Evolutionary conservation across 2,888 invertebrate genomes (phyloP).

Genomic region (Melanophora roralis): DNA sequence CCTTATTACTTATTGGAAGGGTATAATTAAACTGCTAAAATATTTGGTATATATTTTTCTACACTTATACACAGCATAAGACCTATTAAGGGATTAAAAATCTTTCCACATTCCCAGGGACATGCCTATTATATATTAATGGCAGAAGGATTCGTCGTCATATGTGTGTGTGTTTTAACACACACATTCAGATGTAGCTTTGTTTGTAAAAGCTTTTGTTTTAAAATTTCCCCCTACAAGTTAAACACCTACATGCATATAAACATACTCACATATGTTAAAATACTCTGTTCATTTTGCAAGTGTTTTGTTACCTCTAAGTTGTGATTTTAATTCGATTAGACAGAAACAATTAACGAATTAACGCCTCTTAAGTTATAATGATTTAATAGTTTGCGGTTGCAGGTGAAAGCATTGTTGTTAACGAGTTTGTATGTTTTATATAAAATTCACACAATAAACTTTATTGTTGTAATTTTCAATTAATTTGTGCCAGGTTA

Average conservation of each 20-base stretch:
- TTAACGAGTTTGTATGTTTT: not conserved
- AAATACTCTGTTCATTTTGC: slow-evolving; percentile 38
- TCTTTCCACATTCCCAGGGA: too few species aligned
- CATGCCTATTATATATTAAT: too few species aligned
- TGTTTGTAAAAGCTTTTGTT: not conserved
- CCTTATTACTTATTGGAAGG: too few species aligned
- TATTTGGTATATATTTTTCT: too few species aligned
- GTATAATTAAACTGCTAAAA: too few species aligned
- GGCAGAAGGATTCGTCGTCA: not conserved
- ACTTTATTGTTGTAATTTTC: not conserved
- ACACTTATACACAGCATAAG: too few species aligned
- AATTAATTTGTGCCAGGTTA: not conserved
- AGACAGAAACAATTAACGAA: slow-evolving; percentile 77
- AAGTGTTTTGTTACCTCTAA: slow-evolving; percentile 64
- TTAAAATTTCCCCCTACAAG: not conserved
- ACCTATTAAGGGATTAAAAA: too few species aligned
- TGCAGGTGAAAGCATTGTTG: not conserved
- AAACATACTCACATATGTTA: not conserved
- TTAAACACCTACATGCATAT: not conserved
- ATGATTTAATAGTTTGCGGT: slow-evolving; percentile 30
- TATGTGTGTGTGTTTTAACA: not conserved
- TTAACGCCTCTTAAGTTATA: slow-evolving; percentile 75
- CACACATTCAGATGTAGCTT: not conserved
- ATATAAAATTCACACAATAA: not conserved
- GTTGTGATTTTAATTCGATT: slow-evolving; percentile 77